phyloP scores from a whole-genome alignment of 2,113 vertebrate species.

The Lampris incognitus region DNA sequence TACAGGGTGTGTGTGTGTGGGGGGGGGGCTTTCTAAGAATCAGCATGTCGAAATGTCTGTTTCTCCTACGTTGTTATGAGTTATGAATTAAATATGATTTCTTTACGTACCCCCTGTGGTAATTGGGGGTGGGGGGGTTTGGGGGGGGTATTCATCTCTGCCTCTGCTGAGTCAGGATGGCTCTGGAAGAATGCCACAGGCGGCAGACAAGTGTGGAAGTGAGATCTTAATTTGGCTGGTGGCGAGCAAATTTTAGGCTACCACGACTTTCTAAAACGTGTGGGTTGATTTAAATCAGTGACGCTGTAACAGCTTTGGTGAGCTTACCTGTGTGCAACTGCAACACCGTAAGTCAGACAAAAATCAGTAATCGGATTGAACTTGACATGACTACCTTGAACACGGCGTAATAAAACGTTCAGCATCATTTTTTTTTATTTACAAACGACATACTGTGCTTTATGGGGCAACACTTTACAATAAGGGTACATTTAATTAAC shows the following conservation, averaged over 20 bases:
- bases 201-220: conserved; percentile 15
- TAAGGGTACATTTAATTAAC: too few relatives aligned
- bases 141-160: conserved; percentile 15
- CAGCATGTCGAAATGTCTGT: conserved; percentile 10
- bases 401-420: too few relatives aligned
- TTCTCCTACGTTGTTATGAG: conserved; percentile 13
- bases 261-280: conserved; percentile 24
- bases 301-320: not conserved
- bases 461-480: too few relatives aligned
- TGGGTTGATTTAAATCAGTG: not conserved
- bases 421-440: too few relatives aligned
- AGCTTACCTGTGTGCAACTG: not conserved
- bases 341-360: not conserved
- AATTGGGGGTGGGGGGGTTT: conserved; percentile 9
- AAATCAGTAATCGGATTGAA: conserved; percentile 3
- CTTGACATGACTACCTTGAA: too few relatives aligned
- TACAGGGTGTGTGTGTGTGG: too few relatives aligned
- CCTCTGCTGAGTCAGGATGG: conserved; percentile 62
- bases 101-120: conserved; percentile 7
- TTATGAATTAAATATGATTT: conserved; percentile 70
- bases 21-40: conserved; percentile 22
- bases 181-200: conserved; percentile 29
- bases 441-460: too few relatives aligned
- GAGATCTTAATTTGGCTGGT: conserved; percentile 40
- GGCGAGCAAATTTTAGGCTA: conserved; percentile 18